A percentile compares a stretch with the other conserved stretches of the same genome.
Evolutionary conservation across 2,797 vertebrate genomes (phyloP).

Genomic region (Austrolebias charrua): DNA sequence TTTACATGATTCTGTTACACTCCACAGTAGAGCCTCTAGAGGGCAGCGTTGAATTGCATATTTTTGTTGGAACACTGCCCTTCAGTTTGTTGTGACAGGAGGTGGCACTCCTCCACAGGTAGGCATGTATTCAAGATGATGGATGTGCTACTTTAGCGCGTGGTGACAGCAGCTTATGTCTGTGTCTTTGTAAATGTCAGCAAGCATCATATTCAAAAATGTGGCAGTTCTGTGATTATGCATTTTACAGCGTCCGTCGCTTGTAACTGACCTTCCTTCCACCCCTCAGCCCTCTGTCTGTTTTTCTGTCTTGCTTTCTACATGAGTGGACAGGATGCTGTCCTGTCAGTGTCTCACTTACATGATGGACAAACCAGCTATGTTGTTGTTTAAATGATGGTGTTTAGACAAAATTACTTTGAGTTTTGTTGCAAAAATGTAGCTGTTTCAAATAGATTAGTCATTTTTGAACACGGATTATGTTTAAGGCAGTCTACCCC

Average conservation of each 20-base stretch:
- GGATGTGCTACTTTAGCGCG: slow-evolving; percentile 73
- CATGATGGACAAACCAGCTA: slow-evolving; percentile 8
- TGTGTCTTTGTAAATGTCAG: slow-evolving; percentile 74
- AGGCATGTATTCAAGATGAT: slow-evolving; percentile 66
- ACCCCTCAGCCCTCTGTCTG: slow-evolving; percentile 5
- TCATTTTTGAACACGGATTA: not conserved
- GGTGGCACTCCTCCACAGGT: slow-evolving; percentile 59
- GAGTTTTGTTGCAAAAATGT: not conserved
- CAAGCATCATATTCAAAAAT: slow-evolving; percentile 70
- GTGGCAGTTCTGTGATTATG: slow-evolving; percentile 52
- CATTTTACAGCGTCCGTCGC: slow-evolving; percentile 49
- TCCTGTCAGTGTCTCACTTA: slow-evolving; percentile 2
- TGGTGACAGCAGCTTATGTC: slow-evolving; percentile 76
- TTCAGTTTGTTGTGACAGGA: slow-evolving; percentile 45
- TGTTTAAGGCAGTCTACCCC: not conserved
- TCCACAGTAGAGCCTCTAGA: slow-evolving; percentile 31
- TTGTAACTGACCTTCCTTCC: slow-evolving; percentile 53
- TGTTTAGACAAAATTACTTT: not conserved
- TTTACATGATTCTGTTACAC: too few relatives aligned
- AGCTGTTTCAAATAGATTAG: not conserved
- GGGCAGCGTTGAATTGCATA: slow-evolving; percentile 58
- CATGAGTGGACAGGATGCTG: slow-evolving; percentile 13
- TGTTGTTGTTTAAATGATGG: slow-evolving; percentile 9
- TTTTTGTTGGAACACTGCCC: slow-evolving; percentile 1
- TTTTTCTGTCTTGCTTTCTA: slow-evolving; percentile 22